These are phyloP conservation scores for Hybos culiciformis DNA, from an alignment of 2,888 invertebrate genomes.

Conservation along the genomic window DNA sequence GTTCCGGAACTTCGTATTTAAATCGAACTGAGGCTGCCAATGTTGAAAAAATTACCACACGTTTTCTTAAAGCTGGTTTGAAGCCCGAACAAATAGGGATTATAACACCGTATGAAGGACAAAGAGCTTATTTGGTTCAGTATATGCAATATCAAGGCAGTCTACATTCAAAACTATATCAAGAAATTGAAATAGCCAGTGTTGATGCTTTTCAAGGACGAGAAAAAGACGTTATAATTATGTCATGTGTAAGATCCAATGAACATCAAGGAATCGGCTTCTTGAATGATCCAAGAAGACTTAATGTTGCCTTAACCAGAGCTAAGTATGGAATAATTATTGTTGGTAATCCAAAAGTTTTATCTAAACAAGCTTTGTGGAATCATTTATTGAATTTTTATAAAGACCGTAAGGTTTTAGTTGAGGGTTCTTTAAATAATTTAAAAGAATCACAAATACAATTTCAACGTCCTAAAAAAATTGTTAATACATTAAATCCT, in stretches of 20 bases:
- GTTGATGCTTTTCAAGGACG: constrained; percentile 99
- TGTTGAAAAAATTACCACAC: constrained; percentile 94
- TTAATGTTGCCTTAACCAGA: constrained; percentile 95
- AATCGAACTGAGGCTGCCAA: constrained; percentile 98
- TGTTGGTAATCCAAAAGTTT: constrained; percentile 96
- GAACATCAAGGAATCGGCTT: constrained; percentile 99
- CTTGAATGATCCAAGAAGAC: constrained; percentile 89
- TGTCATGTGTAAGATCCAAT: constrained; percentile 97
- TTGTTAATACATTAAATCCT: constrained; percentile 87
- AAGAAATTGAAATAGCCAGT: constrained; percentile 98
- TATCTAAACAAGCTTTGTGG: constrained; percentile 97
- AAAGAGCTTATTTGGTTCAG: constrained; percentile 91
- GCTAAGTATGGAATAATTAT: constrained; percentile 97
- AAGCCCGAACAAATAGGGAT: constrained; percentile 98
- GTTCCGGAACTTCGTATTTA: constrained; percentile 95
- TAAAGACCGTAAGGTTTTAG: constrained; percentile 85
- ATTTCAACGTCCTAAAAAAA: constrained; percentile 92
- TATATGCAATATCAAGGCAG: constrained; percentile 99
- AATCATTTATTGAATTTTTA: constrained; percentile 94
- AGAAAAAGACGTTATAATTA: constrained; percentile 97
- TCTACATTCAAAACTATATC: constrained; percentile 89
- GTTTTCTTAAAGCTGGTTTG: constrained; percentile 86
- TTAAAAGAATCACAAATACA: constrained; percentile 92
- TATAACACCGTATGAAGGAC: constrained; percentile 98
- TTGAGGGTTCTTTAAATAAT: constrained; percentile 95